phyloP scores from a whole-genome alignment of 2,797 vertebrate genomes.

The Phoeniculus purpureus region DNA sequence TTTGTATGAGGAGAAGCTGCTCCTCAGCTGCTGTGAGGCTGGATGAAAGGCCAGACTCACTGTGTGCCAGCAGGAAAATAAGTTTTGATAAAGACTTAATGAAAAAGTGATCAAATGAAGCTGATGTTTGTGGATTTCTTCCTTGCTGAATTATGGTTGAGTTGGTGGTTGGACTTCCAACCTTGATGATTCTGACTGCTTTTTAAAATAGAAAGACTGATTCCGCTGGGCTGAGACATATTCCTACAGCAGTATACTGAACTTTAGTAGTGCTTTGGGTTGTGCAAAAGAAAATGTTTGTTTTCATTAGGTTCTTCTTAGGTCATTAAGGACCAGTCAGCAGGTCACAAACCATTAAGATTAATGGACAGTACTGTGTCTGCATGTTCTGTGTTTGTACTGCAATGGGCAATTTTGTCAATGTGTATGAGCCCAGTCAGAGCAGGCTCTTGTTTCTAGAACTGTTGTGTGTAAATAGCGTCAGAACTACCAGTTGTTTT shows the following conservation, averaged over 20 bases:
- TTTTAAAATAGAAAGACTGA: background rate
- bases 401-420: background rate
- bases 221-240: background rate
- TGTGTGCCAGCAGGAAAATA: background rate
- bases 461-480: background rate
- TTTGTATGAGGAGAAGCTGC: background rate
- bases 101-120: background rate
- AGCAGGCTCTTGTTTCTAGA: background rate
- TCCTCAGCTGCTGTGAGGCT: background rate
- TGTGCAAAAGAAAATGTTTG: background rate
- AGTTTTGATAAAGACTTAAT: background rate
- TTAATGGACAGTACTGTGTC: background rate
- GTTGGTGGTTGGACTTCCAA: no score
- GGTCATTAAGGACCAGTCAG: background rate
- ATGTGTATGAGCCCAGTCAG: background rate
- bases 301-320: background rate
- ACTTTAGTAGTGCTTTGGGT: background rate
- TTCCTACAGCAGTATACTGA: background rate
- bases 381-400: background rate
- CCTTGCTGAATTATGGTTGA: background rate
- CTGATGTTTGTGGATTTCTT: background rate
- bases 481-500: background rate
- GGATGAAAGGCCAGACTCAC: background rate
- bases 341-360: background rate
- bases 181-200: background rate